These are phyloP conservation scores for Myotis vivesi DNA, from an alignment of 2,797 vertebrate species.

Conservation along the genomic window DNA sequence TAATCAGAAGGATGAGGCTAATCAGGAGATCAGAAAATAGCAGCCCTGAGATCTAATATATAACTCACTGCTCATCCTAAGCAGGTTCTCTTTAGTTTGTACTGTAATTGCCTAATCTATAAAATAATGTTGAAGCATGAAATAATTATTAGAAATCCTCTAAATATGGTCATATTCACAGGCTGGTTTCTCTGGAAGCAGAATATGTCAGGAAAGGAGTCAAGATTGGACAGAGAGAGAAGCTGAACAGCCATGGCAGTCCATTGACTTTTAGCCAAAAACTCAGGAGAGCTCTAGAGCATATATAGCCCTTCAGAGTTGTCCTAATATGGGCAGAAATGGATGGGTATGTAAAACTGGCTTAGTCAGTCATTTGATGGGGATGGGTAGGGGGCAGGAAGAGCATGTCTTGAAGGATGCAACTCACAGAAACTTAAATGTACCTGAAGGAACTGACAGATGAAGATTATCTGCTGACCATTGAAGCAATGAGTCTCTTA, in stretches of 20 bases:
- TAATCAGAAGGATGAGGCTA: not conserved
- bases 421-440: not conserved
- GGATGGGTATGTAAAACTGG: not conserved
- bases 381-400: not conserved
- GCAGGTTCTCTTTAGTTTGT: not conserved
- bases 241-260: not conserved
- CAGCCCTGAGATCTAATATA: not conserved
- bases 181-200: not conserved
- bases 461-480: not conserved
- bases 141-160: not conserved
- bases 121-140: slow-evolving; percentile 10
- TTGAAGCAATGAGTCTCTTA: not conserved
- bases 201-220: not conserved
- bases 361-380: not conserved
- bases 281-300: not conserved
- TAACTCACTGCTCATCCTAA: not conserved
- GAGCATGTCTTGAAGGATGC: not conserved
- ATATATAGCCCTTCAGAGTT: not conserved
- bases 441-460: not conserved
- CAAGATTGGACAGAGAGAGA: not conserved
- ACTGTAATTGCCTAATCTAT: not conserved
- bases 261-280: not conserved
- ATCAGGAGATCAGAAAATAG: slow-evolving; percentile 15
- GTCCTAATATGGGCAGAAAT: not conserved
- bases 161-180: not conserved